Conservation (phyloP, 2,113 vertebrate species). For the Oryzias woworae region DNA sequence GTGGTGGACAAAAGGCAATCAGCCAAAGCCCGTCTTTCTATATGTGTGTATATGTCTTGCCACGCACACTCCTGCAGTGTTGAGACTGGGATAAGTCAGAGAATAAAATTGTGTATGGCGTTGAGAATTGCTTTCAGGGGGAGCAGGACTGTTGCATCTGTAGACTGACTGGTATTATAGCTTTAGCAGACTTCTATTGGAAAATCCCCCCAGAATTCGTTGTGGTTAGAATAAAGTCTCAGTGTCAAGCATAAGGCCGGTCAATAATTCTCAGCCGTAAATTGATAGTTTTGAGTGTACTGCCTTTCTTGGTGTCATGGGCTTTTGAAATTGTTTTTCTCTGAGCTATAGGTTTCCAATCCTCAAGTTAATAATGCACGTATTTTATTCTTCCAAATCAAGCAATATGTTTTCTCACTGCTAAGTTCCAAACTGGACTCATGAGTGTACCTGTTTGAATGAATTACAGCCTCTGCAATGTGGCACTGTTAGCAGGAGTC, state of each 20-base stretch:
- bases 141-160: slow-evolving; percentile 44
- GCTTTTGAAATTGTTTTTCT: slow-evolving; percentile 47
- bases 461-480: slow-evolving; percentile 38
- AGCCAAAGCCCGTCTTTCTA: slow-evolving; percentile 41
- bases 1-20: slow-evolving; percentile 66
- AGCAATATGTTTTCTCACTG: slow-evolving; percentile 30
- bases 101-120: slow-evolving; percentile 47
- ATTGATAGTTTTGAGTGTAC: slow-evolving; percentile 56
- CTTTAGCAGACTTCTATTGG: slow-evolving; percentile 54
- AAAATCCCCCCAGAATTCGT: slow-evolving; percentile 60
- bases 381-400: slow-evolving; percentile 48
- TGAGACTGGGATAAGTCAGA: slow-evolving; percentile 43
- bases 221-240: slow-evolving; percentile 60
- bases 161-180: slow-evolving; percentile 53
- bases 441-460: slow-evolving; percentile 50
- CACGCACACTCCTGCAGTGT: slow-evolving; percentile 25
- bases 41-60: slow-evolving; percentile 20
- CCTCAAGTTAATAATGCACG: slow-evolving; percentile 47
- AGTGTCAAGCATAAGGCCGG: slow-evolving; percentile 39
- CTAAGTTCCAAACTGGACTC: slow-evolving; percentile 25
- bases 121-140: slow-evolving; percentile 59
- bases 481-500: slow-evolving; percentile 44
- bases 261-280: slow-evolving; percentile 59
- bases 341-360: slow-evolving; percentile 45
- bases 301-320: slow-evolving; percentile 36